These are phyloP conservation scores for Eremobia ochroleuca DNA, from an alignment of 2,888 invertebrate species.

Conservation along the genomic window DNA sequence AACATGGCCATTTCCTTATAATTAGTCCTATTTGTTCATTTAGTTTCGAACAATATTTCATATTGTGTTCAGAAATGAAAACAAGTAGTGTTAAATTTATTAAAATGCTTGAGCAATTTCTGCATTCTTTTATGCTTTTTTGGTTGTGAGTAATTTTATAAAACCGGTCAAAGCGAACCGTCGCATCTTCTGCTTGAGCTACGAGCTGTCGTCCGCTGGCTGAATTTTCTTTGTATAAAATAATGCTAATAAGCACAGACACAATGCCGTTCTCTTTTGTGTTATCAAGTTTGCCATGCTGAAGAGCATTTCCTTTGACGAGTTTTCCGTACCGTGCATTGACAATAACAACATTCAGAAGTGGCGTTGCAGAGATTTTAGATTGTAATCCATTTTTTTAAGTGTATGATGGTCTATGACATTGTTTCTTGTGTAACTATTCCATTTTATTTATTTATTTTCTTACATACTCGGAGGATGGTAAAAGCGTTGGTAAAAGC, in stretches of 20 bases:
- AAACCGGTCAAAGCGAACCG: background rate
- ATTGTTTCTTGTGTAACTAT: too few relatives aligned
- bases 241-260: background rate
- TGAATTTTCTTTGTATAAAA: constrained; percentile 13
- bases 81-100: background rate
- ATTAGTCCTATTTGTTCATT: background rate
- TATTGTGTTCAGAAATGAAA: background rate
- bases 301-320: constrained; percentile 11
- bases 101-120: background rate
- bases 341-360: background rate
- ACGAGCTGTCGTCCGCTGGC: background rate
- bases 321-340: background rate
- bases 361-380: background rate
- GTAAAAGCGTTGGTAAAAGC: too few relatives aligned
- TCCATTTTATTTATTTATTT: too few relatives aligned
- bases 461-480: too few relatives aligned
- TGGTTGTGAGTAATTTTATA: background rate
- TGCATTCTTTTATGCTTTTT: background rate
- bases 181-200: background rate
- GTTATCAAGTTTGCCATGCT: background rate
- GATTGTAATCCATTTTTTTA: background rate
- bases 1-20: background rate
- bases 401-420: too few relatives aligned
- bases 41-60: background rate
- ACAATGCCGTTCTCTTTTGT: constrained; percentile 7